Conservation (phyloP, 1,140 invertebrate species). For the Diabrotica virgifera region DNA sequence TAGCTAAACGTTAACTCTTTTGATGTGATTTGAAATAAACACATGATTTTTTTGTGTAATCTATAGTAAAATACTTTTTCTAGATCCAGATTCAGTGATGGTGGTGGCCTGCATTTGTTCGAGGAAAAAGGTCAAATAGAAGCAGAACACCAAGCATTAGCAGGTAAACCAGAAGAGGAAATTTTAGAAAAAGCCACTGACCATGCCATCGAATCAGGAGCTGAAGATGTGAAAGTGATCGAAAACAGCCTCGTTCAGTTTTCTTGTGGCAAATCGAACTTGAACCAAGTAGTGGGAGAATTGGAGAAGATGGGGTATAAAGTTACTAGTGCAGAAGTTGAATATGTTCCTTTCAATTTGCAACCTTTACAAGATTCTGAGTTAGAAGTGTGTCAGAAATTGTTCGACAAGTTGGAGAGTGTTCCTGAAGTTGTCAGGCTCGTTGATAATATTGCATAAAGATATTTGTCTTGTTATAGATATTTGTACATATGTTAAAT, state of each 20-base stretch:
- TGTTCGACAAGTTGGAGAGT: constrained; percentile 46
- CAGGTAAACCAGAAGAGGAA: constrained; percentile 28
- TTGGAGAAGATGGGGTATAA: constrained; percentile 51
- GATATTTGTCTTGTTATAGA: constrained; percentile 4
- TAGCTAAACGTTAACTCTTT: no score
- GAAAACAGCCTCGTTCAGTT: constrained; percentile 51
- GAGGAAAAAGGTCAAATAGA: constrained; percentile 54
- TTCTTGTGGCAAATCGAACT: constrained; percentile 41
- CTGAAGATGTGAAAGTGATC: constrained; percentile 59
- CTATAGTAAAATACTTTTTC: constrained; percentile 16
- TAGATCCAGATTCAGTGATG: constrained; percentile 38
- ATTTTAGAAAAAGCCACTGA: constrained; percentile 57
- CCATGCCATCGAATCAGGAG: constrained; percentile 60
- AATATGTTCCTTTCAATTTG: constrained; percentile 48
- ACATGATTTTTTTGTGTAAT: no score
- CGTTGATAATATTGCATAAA: constrained; percentile 53
- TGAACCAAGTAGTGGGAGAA: constrained; percentile 42
- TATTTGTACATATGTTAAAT: not conserved
- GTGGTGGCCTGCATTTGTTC: constrained; percentile 50
- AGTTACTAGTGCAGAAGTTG: constrained; percentile 49
- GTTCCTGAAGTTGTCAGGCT: constrained; percentile 52
- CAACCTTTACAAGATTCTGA: constrained; percentile 50
- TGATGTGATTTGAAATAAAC: no score
- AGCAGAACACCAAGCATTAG: constrained; percentile 41
- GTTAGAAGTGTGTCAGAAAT: constrained; percentile 30